Base-by-base conservation (phyloP, 2,888 invertebrate species). In the Andrena marginata region DNA sequence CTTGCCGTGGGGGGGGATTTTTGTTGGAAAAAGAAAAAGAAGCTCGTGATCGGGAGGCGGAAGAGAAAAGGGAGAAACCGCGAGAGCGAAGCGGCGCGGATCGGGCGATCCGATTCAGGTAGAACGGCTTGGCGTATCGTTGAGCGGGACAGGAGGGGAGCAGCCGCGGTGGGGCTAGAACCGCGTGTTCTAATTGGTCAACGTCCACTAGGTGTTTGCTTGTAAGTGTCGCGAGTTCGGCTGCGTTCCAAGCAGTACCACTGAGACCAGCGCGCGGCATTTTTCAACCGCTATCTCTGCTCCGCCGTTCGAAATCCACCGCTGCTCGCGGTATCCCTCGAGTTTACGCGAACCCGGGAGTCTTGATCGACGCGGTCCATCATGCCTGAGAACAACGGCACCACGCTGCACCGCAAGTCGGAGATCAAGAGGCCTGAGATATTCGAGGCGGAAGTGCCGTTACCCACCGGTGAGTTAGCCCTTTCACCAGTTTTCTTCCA, bases 221-320 rank as follows among this genome's bases (percentile, higher is more conserved):
- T 89, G 90, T 91, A 91, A 92, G 91, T 91, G 90, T 87, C 89
- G 86, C 73, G 87, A 84, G 87, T 87, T 86, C 82, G 88, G 68
- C 76, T 84, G 86, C 85, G 76, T 86, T 89, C 76, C 87, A 85
- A 85, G 89, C 92, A 92, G 92, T 92, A 82, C 78, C 87, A 79
- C 86, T 89, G 88, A 87, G 89, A 89, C 87, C 86, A 85, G 84
- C 82, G 85, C 69, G 73, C 69, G 69, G 63, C 23, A 23, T 59
- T 23, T 72, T 16, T 35, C 54, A 20, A 60, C 1, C 65, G 26
- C 16, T 26, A 71, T 33, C 7, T 49, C 5, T 6, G 74, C 20
- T 67, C 29, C 74, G 59, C 8, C 23, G 33, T n/a, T 26, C 35
- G 75, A n/a, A 26, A 56, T 63, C 76, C 62, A 62, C 42, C 42